Conservation (phyloP, 2,797 vertebrate species). For the Orientallactaga sibirica region DNA sequence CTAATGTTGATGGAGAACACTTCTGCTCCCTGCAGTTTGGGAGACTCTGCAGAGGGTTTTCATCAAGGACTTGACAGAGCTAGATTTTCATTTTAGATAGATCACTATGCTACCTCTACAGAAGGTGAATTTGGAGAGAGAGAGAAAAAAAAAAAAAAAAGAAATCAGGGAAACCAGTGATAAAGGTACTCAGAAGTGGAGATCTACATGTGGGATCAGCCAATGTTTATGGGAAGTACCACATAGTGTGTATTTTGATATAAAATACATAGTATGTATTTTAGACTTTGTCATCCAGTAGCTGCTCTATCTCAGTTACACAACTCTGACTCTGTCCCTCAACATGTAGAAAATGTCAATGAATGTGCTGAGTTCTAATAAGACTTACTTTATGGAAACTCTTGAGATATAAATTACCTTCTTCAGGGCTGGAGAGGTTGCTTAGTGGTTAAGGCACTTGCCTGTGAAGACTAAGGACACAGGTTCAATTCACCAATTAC, state of each 20-base stretch:
- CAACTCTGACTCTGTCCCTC: neutral
- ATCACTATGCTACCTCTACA: neutral
- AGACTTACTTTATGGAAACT: neutral
- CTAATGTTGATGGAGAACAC: neutral
- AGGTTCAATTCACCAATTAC: too few species aligned
- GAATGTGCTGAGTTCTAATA: neutral
- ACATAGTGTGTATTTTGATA: too few species aligned
- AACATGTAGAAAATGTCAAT: conserved; percentile 16
- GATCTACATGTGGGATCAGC: neutral
- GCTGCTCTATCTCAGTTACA: neutral
- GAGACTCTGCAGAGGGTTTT: neutral
- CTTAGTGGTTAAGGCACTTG: too few species aligned
- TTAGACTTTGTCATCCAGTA: neutral
- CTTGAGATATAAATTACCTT: neutral
- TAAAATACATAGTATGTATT: neutral
- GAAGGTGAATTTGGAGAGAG: neutral
- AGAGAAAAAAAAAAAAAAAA: neutral
- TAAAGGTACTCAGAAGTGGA: neutral
- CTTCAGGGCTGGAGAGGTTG: too few species aligned
- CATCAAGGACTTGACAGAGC: neutral
- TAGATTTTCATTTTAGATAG: conserved; percentile 33
- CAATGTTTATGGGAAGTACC: neutral
- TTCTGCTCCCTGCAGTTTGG: neutral
- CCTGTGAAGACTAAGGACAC: too few species aligned
- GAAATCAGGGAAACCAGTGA: neutral